Evolutionary conservation across 2,797 vertebrate species (phyloP).

Genomic region (Apogon talboti): DNA sequence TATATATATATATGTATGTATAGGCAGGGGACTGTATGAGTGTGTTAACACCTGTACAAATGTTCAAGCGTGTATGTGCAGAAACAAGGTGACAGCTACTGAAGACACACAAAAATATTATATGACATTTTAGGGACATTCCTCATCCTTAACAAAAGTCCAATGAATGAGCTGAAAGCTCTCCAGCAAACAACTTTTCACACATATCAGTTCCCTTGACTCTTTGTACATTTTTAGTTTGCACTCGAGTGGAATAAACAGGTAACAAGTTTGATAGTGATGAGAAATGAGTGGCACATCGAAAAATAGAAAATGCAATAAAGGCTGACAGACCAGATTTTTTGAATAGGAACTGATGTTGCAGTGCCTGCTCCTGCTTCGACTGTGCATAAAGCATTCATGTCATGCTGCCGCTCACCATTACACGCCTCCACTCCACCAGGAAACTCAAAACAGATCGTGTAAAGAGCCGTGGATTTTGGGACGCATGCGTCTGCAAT

Average conservation of each 20-base stretch:
- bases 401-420: not conserved
- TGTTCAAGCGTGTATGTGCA: not conserved
- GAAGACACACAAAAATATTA: not conserved
- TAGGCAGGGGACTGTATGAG: no score
- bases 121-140: slow-evolving; percentile 13
- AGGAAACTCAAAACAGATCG: not conserved
- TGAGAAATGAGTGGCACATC: not conserved
- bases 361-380: not conserved
- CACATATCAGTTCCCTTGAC: no score
- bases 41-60: no score
- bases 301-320: not conserved
- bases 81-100: not conserved
- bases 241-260: not conserved
- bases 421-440: not conserved
- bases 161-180: not conserved
- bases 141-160: not conserved
- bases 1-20: not conserved
- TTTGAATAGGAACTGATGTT: not conserved
- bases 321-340: not conserved
- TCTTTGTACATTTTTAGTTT: not conserved
- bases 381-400: not conserved
- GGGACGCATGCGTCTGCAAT: no score
- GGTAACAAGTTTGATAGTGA: not conserved
- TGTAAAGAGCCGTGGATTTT: not conserved
- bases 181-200: not conserved